Conservation (phyloP, 2,113 vertebrate genomes). For the Nothobranchius furzeri region DNA sequence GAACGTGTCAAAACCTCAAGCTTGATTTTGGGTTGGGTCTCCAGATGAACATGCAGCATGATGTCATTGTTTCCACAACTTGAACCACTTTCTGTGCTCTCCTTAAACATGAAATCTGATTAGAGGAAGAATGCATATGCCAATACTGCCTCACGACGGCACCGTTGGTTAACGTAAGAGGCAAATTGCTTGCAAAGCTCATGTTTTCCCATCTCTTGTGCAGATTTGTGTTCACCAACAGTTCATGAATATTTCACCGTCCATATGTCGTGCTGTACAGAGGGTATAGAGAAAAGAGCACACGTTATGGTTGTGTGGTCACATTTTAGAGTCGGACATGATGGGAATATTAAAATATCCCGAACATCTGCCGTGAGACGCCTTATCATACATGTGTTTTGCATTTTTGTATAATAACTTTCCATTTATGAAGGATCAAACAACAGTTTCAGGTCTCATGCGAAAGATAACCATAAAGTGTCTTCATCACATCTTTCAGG, state of each 20-base stretch:
- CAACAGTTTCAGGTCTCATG: background rate
- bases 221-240: conserved; percentile 70
- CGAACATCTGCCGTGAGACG: conserved; percentile 38
- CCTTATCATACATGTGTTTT: conserved; percentile 7
- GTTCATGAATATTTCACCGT: conserved; percentile 74
- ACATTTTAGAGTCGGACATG: conserved; percentile 52
- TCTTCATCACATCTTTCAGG: background rate
- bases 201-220: conserved; percentile 65
- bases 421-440: conserved; percentile 3
- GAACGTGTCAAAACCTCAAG: conserved; percentile 31
- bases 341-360: conserved; percentile 27
- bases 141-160: conserved; percentile 55
- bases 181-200: conserved; percentile 69
- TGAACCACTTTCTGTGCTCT: conserved; percentile 63
- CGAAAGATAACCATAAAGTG: background rate
- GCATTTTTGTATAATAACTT: background rate
- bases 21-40: conserved; percentile 56
- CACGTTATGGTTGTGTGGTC: conserved; percentile 32
- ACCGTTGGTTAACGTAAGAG: conserved; percentile 67
- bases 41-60: conserved; percentile 52
- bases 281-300: conserved; percentile 51
- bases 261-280: conserved; percentile 67
- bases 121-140: conserved; percentile 70
- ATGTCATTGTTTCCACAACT: conserved; percentile 76
- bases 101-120: conserved; percentile 69